Conservation (phyloP, 2,888 invertebrate genomes). For the Meta bourneti region DNA sequence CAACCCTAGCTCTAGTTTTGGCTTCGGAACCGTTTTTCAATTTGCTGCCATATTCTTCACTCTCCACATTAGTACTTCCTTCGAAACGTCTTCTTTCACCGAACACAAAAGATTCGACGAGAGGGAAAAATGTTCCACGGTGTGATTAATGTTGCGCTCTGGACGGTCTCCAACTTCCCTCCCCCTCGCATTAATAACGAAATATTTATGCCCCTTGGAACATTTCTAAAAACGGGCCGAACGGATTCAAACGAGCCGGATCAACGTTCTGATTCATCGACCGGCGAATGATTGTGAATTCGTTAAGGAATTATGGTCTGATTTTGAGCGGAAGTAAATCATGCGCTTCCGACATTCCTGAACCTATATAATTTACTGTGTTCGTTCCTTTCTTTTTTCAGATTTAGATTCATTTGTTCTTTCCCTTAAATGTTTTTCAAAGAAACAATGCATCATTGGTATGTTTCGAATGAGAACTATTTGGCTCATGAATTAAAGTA, state of each 20-base stretch:
- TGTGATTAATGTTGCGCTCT: constrained; percentile 28
- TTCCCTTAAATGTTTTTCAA: not conserved
- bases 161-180: constrained; percentile 8
- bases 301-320: not conserved
- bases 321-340: not conserved
- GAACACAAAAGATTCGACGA: constrained; percentile 35
- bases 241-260: not conserved
- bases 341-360: not conserved
- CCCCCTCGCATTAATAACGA: constrained; percentile 13
- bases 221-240: not conserved
- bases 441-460: not conserved
- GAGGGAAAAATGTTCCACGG: constrained; percentile 5
- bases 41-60: not conserved
- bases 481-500: no score
- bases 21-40: not conserved
- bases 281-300: not conserved
- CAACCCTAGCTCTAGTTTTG: constrained; percentile 5
- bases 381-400: not conserved
- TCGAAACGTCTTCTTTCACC: not conserved
- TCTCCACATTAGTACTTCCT: not conserved
- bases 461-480: not conserved
- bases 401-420: not conserved
- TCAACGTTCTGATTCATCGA: not conserved
- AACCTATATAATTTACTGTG: not conserved
- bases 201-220: constrained; percentile 26